These are phyloP conservation scores for Pseudococcus jackbeardsleyi DNA, from an alignment of 2,888 invertebrate species.

Conservation along the genomic window DNA sequence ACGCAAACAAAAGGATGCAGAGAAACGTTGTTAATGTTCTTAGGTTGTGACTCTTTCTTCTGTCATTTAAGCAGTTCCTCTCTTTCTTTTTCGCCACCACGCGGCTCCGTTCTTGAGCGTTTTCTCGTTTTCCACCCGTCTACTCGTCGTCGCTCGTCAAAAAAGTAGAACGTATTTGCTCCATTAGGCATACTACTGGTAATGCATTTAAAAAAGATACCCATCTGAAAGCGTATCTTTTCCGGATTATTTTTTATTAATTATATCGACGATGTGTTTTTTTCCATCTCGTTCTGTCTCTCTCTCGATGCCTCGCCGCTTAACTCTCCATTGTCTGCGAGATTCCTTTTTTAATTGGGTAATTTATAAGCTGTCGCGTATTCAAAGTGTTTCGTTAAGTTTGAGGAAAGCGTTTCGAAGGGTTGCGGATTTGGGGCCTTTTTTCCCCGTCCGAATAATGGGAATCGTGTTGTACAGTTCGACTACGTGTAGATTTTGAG, in stretches of 20 bases:
- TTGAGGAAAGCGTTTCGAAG: not conserved
- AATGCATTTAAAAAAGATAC: conserved; percentile 50
- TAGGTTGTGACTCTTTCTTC: conserved; percentile 48
- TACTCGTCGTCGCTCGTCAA: not conserved
- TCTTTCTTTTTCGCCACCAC: not conserved
- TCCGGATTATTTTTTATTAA: conserved; percentile 51
- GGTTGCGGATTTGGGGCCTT: not conserved
- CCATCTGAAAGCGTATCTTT: conserved; percentile 23
- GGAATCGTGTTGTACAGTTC: too few species aligned
- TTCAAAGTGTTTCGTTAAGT: not conserved
- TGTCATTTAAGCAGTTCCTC: conserved; percentile 41
- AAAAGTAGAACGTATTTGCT: conserved; percentile 22
- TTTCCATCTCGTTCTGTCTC: not conserved
- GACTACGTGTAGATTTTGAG: too few species aligned
- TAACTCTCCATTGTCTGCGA: not conserved
- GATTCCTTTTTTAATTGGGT: not conserved
- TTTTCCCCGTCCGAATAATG: too few species aligned
- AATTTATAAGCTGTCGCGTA: conserved; percentile 30
- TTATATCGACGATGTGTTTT: conserved; percentile 23
- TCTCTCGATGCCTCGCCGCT: too few species aligned
- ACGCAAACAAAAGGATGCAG: conserved; percentile 43
- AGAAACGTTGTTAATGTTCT: conserved; percentile 55
- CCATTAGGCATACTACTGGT: conserved; percentile 46
- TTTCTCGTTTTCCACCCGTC: not conserved
- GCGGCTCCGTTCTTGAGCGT: not conserved